These are phyloP conservation scores for Coelinius sp. DNA, from an alignment of 2,888 invertebrate species.

Conservation along the genomic window DNA sequence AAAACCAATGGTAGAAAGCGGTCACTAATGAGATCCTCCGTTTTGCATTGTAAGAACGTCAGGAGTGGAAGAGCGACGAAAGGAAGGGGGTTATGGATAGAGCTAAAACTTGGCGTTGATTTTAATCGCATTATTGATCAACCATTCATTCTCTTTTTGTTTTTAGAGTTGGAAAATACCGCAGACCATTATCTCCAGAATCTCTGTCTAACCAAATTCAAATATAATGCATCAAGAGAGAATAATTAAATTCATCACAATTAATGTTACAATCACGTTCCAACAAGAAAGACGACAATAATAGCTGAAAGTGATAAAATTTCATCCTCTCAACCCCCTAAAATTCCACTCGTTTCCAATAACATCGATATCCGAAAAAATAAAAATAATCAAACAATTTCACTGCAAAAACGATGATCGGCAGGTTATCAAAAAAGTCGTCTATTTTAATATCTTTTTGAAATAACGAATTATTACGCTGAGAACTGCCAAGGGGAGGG, in stretches of 20 bases:
- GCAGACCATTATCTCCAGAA: conserved; percentile 18
- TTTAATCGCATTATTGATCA: conserved; percentile 27
- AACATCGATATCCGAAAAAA: background rate
- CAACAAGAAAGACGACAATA: too few species aligned
- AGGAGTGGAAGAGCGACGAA: background rate
- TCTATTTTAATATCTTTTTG: conserved; percentile 36
- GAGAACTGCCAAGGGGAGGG: conserved; percentile 9
- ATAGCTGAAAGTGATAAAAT: too few species aligned
- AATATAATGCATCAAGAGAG: background rate
- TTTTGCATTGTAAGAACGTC: conserved; percentile 22
- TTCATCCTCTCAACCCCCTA: background rate
- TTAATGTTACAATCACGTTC: background rate
- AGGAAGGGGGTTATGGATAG: background rate
- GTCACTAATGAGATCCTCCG: conserved; percentile 26
- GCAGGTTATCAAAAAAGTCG: conserved; percentile 45
- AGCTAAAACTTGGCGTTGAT: conserved; percentile 21
- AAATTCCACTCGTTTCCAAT: background rate
- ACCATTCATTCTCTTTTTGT: conserved; percentile 16
- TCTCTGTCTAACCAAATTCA: background rate
- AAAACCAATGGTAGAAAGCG: conserved; percentile 25
- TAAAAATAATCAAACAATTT: background rate
- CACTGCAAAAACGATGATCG: conserved; percentile 12
- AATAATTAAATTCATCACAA: background rate
- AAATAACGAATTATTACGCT: conserved; percentile 22
- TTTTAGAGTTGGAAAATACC: background rate